phyloP scores from a whole-genome alignment of 2,113 vertebrate species.

The Spea bombifrons region DNA sequence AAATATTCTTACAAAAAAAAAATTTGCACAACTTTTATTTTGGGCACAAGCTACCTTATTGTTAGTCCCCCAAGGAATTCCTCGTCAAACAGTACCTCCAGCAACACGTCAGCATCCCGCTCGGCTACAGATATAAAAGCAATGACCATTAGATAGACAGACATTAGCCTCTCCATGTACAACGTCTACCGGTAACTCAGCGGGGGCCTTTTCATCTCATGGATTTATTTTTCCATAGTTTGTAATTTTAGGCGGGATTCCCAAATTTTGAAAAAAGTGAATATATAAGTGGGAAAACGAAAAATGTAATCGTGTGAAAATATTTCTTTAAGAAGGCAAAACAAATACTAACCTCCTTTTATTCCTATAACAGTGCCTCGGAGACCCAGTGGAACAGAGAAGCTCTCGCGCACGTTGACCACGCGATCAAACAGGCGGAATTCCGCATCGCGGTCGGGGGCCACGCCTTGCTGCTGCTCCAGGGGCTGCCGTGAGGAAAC shows the following conservation, averaged over 20 bases:
- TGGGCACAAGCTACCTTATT: constrained; percentile 74
- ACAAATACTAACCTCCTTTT: constrained; percentile 81
- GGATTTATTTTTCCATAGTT: too few relatives aligned
- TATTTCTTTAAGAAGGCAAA: too few relatives aligned
- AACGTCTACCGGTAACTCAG: too few relatives aligned
- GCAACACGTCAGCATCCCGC: constrained; percentile 91
- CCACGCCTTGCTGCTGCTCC: constrained; percentile 88
- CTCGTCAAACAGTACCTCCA: constrained; percentile 95
- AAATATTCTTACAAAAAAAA: background rate
- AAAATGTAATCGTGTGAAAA: too few relatives aligned
- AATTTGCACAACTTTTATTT: background rate
- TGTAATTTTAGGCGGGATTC: too few relatives aligned
- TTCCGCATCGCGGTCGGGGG: constrained; percentile 87
- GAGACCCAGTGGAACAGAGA: constrained; percentile 89
- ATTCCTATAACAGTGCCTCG: constrained; percentile 92
- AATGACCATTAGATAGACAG: background rate
- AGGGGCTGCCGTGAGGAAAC: constrained; percentile 70
- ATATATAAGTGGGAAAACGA: too few relatives aligned
- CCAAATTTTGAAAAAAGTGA: too few relatives aligned
- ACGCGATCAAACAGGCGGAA: constrained; percentile 91
- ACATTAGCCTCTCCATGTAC: too few relatives aligned
- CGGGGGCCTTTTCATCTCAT: too few relatives aligned
- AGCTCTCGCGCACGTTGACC: constrained; percentile 91
- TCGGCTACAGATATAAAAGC: constrained; percentile 69
- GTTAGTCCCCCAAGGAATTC: constrained; percentile 91